phyloP scores from a whole-genome alignment of 2,888 invertebrate species.

The Mimumesa dahlbomi region DNA sequence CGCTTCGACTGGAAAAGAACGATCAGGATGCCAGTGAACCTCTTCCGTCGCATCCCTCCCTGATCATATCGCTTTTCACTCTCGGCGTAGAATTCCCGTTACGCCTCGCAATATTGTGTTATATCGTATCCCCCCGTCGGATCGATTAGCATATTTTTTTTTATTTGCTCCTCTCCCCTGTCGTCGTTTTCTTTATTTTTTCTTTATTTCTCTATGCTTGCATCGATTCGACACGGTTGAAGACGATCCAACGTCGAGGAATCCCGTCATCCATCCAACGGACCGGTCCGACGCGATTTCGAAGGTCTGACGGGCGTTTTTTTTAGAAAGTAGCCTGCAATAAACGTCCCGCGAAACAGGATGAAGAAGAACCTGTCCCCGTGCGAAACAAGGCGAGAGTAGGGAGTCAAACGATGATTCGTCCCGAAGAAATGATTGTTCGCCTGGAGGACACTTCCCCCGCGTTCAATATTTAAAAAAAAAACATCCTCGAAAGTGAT shows the following conservation, averaged over 20 bases:
- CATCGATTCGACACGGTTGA: background rate
- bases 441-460: slow-evolving; percentile 11
- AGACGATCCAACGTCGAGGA: background rate
- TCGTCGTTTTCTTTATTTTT: too few species aligned
- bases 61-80: slow-evolving; percentile 34
- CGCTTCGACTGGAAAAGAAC: slow-evolving; percentile 50
- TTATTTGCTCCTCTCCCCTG: too few species aligned
- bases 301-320: slow-evolving; percentile 59
- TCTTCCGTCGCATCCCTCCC: slow-evolving; percentile 53
- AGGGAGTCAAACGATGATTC: background rate
- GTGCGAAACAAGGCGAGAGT: background rate
- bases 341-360: slow-evolving; percentile 3
- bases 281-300: slow-evolving; percentile 57
- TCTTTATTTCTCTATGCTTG: too few species aligned
- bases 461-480: too few species aligned
- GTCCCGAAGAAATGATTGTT: background rate
- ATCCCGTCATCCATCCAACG: slow-evolving; percentile 22
- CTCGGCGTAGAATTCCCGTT: slow-evolving; percentile 25
- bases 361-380: slow-evolving; percentile 9
- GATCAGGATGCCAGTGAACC: slow-evolving; percentile 59
- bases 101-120: too few species aligned
- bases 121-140: too few species aligned
- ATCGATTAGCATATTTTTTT: background rate
- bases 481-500: too few species aligned
- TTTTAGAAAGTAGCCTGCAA: slow-evolving; percentile 64